Evolutionary conservation across 2,888 invertebrate genomes (phyloP), one percentile per base, ranked within the genome.

Genomic region (Chrysomela aeneicollis): DNA sequence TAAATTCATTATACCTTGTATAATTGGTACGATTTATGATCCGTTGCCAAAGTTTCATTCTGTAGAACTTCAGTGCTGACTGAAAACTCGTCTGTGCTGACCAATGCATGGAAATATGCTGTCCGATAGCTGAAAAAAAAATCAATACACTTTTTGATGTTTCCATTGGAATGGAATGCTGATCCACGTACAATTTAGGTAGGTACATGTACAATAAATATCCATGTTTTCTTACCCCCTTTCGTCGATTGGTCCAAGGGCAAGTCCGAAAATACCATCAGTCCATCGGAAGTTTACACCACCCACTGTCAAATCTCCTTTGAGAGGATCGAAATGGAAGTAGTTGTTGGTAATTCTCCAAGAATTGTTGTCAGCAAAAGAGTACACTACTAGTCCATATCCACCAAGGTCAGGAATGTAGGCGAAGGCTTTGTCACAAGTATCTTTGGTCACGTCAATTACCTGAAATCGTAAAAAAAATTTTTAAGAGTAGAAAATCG

Each of bases 231-330:
- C 67, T 71, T 72, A 78, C 77, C 78, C 78, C 32, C 66, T 71
- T 55, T 71, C 66, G 35, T 76, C 70, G 30, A 58, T 30, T 15
- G 77, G 69, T 71, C 84, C 90, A 17, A 92, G 82, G 1, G 92
- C 91, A 69, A 93, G 77, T 15, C 90, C 91, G 73, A 93, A 93
- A 0, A 94, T 86, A 1, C 93, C 93, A 78, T 94, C 93, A 0
- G 91, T 92, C 93, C 93, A 94, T 78, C 93, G 93, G 87, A 93
- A 94, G 78, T 90, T 88, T 19, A 92, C 86, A 4, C 93, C 93
- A 49, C 88, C 90, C 12, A 94, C 88, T 73, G 89, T 90, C 80
- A 90, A 91, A 71, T 92, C 88, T 1, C 93, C 93, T 74, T 87
- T 84, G 19, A 93, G 81, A 0, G 94, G 93, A 78, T 94, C 93